These are phyloP conservation scores for Xiphorhynchus elegans DNA, from an alignment of 2,113 vertebrate species.

Conservation along the genomic window DNA sequence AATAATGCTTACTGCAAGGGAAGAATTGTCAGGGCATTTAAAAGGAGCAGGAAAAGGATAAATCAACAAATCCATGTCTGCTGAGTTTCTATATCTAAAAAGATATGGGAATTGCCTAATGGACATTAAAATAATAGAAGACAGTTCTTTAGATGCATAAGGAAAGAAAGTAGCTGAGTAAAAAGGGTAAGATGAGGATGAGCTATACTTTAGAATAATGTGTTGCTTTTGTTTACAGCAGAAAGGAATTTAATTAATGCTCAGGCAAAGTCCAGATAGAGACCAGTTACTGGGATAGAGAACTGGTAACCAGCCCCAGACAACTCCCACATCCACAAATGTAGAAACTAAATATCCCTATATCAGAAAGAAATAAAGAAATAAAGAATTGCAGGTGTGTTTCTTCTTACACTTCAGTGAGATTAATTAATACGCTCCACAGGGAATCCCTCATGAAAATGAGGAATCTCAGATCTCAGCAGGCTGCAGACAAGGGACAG, in stretches of 20 bases:
- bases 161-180: neutral
- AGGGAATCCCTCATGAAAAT: neutral
- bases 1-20: neutral
- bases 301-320: neutral
- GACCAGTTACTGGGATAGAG: neutral
- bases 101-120: neutral
- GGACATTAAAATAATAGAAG: neutral
- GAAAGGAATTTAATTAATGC: neutral
- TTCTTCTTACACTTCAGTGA: neutral
- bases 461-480: neutral
- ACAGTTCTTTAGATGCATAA: neutral
- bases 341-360: neutral
- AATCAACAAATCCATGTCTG: neutral
- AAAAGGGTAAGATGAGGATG: neutral
- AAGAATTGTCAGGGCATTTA: neutral
- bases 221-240: neutral
- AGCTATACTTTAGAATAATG: neutral
- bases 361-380: neutral
- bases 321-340: neutral
- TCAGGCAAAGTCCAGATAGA: neutral
- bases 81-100: neutral
- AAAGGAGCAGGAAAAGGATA: neutral
- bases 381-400: neutral
- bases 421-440: conserved; percentile 17
- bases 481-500: neutral